phyloP scores from a whole-genome alignment of 2,888 invertebrate genomes.

The Scrobipalpa atriplicella region DNA sequence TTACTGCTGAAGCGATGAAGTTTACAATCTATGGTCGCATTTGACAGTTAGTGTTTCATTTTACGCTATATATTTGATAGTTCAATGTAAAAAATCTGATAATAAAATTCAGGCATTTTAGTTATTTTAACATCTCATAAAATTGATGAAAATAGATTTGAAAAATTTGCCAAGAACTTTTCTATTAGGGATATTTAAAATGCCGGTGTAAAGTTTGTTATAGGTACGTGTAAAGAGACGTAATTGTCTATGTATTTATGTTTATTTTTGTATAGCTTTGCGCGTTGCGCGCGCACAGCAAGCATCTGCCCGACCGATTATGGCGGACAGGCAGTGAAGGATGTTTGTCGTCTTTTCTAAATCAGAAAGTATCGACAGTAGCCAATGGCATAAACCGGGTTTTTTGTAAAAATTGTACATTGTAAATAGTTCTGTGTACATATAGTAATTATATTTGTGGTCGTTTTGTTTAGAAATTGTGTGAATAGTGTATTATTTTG shows the following conservation, averaged over 20 bases:
- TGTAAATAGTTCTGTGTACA: conserved; percentile 89
- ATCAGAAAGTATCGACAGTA: conserved; percentile 85
- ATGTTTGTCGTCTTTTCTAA: conserved; percentile 80
- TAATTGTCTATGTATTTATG: conserved; percentile 59
- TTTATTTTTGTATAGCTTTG: conserved; percentile 73
- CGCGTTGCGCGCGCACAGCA: conserved; percentile 81
- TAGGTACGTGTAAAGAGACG: conserved; percentile 34
- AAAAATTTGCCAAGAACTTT: neutral
- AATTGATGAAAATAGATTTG: neutral
- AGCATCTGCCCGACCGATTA: conserved; percentile 78
- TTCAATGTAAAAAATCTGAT: neutral
- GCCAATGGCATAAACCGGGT: conserved; percentile 86
- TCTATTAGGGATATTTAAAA: neutral
- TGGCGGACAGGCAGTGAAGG: conserved; percentile 80
- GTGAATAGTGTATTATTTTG: conserved; percentile 84
- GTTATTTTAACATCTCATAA: neutral
- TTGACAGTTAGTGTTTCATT: conserved; percentile 10
- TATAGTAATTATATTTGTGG: conserved; percentile 88
- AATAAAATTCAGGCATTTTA: neutral
- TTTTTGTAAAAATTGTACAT: conserved; percentile 86
- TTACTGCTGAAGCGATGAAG: no score
- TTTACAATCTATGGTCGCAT: neutral
- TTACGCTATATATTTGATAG: neutral
- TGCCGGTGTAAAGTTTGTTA: neutral
- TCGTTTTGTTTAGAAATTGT: conserved; percentile 83